Conservation (phyloP, 2,888 invertebrate genomes). For the Hemithea aestivaria region DNA sequence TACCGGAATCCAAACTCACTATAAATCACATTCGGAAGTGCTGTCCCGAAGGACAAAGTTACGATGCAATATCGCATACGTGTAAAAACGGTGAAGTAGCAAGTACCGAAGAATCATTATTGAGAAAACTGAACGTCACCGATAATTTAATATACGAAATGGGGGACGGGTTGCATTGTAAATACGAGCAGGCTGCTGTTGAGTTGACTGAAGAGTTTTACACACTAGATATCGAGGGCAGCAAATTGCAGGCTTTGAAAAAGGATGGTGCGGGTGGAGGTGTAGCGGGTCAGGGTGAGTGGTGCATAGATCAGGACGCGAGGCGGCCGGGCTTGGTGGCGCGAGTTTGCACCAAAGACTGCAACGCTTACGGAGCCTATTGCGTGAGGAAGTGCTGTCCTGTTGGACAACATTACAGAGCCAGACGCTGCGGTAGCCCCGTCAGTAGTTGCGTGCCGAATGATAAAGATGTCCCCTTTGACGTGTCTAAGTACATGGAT, state of each 20-base stretch:
- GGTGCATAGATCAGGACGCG: conserved; percentile 63
- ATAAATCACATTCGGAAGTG: conserved; percentile 60
- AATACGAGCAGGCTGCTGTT: conserved; percentile 51
- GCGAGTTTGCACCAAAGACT: conserved; percentile 56
- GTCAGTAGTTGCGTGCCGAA: conserved; percentile 54
- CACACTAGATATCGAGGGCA: conserved; percentile 44
- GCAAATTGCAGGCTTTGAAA: conserved; percentile 39
- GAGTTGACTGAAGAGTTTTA: conserved; percentile 50
- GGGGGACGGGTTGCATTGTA: conserved; percentile 52
- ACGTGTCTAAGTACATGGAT: conserved; percentile 52
- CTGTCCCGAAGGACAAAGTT: conserved; percentile 57
- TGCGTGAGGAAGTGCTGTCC: conserved; percentile 78
- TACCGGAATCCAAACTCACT: conserved; percentile 29
- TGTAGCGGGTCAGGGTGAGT: conserved; percentile 47
- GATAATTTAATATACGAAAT: conserved; percentile 50
- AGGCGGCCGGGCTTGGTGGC: conserved; percentile 41
- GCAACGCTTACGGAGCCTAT: conserved; percentile 49
- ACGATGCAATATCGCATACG: conserved; percentile 50
- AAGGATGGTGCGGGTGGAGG: conserved; percentile 32
- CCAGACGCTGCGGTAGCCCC: conserved; percentile 45
- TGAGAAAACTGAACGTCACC: conserved; percentile 37
- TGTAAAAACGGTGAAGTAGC: conserved; percentile 41
- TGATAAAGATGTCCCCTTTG: conserved; percentile 45
- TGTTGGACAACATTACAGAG: conserved; percentile 68
- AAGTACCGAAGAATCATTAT: conserved; percentile 42